Conservation (phyloP, 2,888 invertebrate genomes). For the Himalopsyche japonica region DNA sequence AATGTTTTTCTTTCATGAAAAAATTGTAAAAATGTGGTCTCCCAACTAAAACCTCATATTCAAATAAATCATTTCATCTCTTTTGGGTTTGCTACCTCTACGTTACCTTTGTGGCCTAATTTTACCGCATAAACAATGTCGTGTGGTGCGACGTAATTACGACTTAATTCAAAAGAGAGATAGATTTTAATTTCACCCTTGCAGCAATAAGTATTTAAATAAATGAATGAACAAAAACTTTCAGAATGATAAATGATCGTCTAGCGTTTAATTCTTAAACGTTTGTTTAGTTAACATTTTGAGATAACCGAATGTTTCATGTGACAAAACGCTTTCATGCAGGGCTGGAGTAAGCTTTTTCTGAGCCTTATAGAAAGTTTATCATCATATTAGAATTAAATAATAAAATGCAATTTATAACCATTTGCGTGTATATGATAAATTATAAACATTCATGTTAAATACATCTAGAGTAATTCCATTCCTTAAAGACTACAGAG, state of each 20-base stretch:
- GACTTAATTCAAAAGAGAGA: background rate
- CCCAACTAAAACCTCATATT: background rate
- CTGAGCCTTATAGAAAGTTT: too few species aligned
- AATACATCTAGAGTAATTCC: too few species aligned
- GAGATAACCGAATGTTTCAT: too few species aligned
- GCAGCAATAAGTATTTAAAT: background rate
- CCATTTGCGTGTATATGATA: too few species aligned
- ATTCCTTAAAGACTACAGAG: too few species aligned
- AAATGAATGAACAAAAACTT: background rate
- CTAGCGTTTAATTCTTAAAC: background rate
- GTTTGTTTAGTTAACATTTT: too few species aligned
- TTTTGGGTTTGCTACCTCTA: background rate
- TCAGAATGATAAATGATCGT: background rate
- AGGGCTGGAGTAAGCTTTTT: too few species aligned
- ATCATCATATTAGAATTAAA: too few species aligned
- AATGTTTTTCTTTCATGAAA: background rate
- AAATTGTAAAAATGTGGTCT: background rate
- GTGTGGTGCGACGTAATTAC: background rate
- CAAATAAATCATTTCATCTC: background rate
- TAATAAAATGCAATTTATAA: too few species aligned
- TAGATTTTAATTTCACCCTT: background rate
- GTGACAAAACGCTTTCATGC: too few species aligned
- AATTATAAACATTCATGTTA: too few species aligned
- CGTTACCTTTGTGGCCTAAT: background rate
- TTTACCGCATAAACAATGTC: background rate